Evolutionary conservation across 2,888 invertebrate species (phyloP).

Genomic region (Synergus itoensis): DNA sequence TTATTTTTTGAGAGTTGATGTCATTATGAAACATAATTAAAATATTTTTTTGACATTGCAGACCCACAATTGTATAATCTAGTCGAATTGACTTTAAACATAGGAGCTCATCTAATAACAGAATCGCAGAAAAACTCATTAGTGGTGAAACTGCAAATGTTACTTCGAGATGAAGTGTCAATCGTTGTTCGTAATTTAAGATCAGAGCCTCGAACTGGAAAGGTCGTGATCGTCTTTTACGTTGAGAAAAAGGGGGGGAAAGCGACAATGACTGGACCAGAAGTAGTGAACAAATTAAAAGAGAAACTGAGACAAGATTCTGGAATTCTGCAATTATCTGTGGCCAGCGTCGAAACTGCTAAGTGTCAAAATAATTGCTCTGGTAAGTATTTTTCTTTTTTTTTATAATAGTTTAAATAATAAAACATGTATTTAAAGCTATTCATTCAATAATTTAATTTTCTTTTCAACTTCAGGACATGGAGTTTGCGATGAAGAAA

Average conservation of each 20-base stretch:
- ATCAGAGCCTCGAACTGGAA: slow-evolving; percentile 79
- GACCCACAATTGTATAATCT: slow-evolving; percentile 88
- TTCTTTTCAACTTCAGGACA: slow-evolving; percentile 79
- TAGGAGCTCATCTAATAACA: slow-evolving; percentile 84
- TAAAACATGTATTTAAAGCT: neutral
- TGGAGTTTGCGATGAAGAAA: slow-evolving; percentile 91
- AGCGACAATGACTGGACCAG: slow-evolving; percentile 80
- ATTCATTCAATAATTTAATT: slow-evolving; percentile 19
- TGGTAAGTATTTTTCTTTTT: slow-evolving; percentile 73
- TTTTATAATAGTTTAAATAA: neutral
- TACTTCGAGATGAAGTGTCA: slow-evolving; percentile 87
- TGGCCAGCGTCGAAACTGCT: slow-evolving; percentile 88
- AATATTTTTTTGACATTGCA: slow-evolving; percentile 64
- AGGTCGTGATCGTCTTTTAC: slow-evolving; percentile 83
- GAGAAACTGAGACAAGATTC: slow-evolving; percentile 86
- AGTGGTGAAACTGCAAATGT: slow-evolving; percentile 88
- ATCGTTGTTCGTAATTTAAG: slow-evolving; percentile 78
- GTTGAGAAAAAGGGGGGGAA: slow-evolving; percentile 81
- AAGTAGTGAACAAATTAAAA: slow-evolving; percentile 84
- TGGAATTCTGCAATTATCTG: slow-evolving; percentile 85
- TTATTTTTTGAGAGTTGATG: neutral
- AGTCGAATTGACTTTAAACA: slow-evolving; percentile 90
- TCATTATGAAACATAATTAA: neutral
- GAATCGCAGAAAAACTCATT: slow-evolving; percentile 87
- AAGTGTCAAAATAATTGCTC: slow-evolving; percentile 96